Evolutionary conservation across 2,888 invertebrate genomes (phyloP).

Genomic region (Cosmorhoe ocellata): DNA sequence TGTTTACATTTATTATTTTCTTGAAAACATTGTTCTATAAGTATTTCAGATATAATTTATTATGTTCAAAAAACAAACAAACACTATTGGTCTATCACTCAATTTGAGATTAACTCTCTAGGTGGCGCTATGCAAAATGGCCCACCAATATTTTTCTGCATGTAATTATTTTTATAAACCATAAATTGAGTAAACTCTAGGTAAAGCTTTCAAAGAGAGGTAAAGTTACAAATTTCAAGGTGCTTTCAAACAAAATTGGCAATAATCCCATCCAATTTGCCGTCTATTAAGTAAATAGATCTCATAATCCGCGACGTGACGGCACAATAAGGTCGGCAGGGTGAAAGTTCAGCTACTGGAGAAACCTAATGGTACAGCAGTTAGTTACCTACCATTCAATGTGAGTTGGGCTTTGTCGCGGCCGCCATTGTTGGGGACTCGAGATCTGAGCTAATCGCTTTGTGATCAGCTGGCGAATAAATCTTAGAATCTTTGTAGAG

Average conservation of each 20-base stretch:
- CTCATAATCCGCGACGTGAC: constrained; percentile 41
- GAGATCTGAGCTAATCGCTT: constrained; percentile 19
- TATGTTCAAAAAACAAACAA: no score
- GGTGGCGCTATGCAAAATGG: no score
- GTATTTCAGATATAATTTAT: no score
- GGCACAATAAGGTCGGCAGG: constrained; percentile 51
- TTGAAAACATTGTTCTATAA: no score
- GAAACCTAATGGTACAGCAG: constrained; percentile 51
- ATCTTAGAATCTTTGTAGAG: not conserved
- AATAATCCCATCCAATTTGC: constrained; percentile 24
- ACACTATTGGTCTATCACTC: no score
- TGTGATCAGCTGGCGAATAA: constrained; percentile 15
- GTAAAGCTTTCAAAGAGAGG: no score
- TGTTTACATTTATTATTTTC: no score
- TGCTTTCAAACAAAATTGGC: constrained; percentile 7
- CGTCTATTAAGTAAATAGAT: constrained; percentile 29
- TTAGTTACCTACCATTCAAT: constrained; percentile 27
- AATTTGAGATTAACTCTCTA: no score
- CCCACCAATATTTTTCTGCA: no score
- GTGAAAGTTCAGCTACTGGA: constrained; percentile 64
- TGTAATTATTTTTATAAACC: no score
- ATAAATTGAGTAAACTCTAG: no score
- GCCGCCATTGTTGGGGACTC: constrained; percentile 14
- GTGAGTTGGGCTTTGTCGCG: constrained; percentile 28
- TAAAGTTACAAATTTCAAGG: not conserved